Evolutionary conservation across 2,888 invertebrate species (phyloP), one percentile per base, ranked within the genome.

Genomic region (Acrocyrtus sp.): DNA sequence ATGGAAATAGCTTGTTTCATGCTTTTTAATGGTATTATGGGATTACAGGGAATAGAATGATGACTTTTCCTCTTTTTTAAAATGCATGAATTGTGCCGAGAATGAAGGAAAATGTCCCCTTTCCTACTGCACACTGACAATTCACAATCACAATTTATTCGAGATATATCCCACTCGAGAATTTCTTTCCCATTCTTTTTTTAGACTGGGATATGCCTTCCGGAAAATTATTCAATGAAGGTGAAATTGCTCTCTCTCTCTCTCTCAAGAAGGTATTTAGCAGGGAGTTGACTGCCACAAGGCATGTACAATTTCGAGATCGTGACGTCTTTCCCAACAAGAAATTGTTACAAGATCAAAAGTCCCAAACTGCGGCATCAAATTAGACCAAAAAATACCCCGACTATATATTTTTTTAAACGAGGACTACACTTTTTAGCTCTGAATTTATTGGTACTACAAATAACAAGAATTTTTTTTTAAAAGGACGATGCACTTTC

Each of bases 11-110:
- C 61, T 54, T 68, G 68, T 68, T 68, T 68, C 61, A 61, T 68
- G 61, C 68, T 68, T 68, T n/a, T 68, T 68, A 68, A 68, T 68
- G 54, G 68, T 19, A 68, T 68, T 68, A 68, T 68, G 68, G 68
- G 68, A 68, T 68, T 68, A 68, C 45, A 68, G 54, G 68, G 61
- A 68, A 68, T 68, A 61, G 15, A 54, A 68, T 54, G 60, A 61
- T 53, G 53, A 48, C 60, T 58, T 68, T 61, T 56, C 54, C 22
- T 34, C 48, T 43, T 43, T 56, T 68, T 68, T 68, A 50, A 66
- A 68, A 61, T 61, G 54, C 68, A 60, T 61, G 53, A 54, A 53
- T 68, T 61, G 68, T 68, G 43, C 57, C 41, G 39, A 57, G 66
- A 57, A 66, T 66, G 15, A 43, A 43, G 45, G 47, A 56, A 22